Percentiles rank a stretch among this genome's conserved stretches.
phyloP scores from a whole-genome alignment of 2,888 invertebrate species.

The Seira sanloemensis region DNA sequence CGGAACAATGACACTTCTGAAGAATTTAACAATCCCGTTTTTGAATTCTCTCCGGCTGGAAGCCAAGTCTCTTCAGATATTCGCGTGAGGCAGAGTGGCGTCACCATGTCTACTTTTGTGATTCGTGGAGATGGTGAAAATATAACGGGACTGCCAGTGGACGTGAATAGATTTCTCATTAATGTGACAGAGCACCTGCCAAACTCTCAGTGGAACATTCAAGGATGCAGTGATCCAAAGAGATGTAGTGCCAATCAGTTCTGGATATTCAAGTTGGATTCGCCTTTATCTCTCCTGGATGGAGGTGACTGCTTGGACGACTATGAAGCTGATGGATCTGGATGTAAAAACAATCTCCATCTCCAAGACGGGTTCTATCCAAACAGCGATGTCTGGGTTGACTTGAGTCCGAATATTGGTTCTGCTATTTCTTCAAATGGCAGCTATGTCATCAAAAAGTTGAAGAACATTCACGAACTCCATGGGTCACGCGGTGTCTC shows the following conservation, averaged over 20 bases:
- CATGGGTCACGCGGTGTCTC: background rate
- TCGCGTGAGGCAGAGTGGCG: background rate
- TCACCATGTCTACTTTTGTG: background rate
- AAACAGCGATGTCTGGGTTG: background rate
- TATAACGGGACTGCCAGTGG: constrained; percentile 9
- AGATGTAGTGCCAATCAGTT: constrained; percentile 13
- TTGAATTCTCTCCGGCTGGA: background rate
- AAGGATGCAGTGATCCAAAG: background rate
- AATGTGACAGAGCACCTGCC: background rate
- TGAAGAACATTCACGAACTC: constrained; percentile 14
- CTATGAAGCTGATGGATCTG: too few species aligned
- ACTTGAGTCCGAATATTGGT: background rate
- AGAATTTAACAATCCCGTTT: background rate
- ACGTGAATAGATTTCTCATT: constrained; percentile 17
- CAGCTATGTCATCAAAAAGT: background rate
- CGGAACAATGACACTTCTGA: background rate
- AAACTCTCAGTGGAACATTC: background rate
- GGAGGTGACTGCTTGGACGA: background rate
- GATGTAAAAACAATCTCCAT: background rate
- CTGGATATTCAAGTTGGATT: constrained; percentile 2
- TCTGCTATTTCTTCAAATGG: background rate
- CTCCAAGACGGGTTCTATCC: background rate
- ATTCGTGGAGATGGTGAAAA: background rate
- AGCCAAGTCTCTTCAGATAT: background rate
- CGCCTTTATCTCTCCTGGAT: background rate